phyloP scores from a whole-genome alignment of 2,888 invertebrate genomes.

The Epinotia brunnichana region DNA sequence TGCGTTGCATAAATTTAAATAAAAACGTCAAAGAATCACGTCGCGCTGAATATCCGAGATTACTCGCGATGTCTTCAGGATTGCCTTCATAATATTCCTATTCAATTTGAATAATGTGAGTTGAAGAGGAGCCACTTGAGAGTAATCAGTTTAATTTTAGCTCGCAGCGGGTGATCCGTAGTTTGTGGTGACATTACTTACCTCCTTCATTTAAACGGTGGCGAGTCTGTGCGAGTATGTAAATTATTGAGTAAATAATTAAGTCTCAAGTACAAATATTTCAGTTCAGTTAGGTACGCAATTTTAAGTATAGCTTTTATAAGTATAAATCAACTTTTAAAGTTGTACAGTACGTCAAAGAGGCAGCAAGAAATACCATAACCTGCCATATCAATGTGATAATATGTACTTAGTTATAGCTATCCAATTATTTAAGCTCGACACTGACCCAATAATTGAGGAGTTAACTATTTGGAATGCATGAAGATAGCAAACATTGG shows the following conservation, averaged over 20 bases:
- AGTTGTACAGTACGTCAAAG: too few relatives aligned
- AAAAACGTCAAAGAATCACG: constrained; percentile 53
- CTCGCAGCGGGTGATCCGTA: constrained; percentile 12
- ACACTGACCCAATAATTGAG: too few relatives aligned
- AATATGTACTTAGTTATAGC: too few relatives aligned
- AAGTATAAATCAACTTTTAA: not conserved
- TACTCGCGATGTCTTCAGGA: constrained; percentile 56
- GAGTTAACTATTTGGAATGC: too few relatives aligned
- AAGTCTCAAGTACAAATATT: not conserved
- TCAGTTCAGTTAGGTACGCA: not conserved
- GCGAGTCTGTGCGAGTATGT: not conserved
- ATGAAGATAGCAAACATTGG: too few relatives aligned
- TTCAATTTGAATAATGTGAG: constrained; percentile 67
- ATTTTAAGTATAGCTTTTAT: too few relatives aligned
- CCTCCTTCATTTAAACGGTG: constrained; percentile 7
- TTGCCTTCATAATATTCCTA: constrained; percentile 62
- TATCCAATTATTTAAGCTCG: too few relatives aligned
- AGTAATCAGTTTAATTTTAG: constrained; percentile 61
- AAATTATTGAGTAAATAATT: not conserved
- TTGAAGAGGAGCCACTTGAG: constrained; percentile 55
- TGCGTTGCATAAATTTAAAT: constrained; percentile 59
- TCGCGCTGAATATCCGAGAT: constrained; percentile 48
- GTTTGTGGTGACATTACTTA: constrained; percentile 19
- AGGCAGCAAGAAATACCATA: too few relatives aligned
- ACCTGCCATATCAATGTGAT: too few relatives aligned